Evolutionary conservation across 1,140 invertebrate genomes (phyloP).

Genomic region (Oreohelix idahoensis): DNA sequence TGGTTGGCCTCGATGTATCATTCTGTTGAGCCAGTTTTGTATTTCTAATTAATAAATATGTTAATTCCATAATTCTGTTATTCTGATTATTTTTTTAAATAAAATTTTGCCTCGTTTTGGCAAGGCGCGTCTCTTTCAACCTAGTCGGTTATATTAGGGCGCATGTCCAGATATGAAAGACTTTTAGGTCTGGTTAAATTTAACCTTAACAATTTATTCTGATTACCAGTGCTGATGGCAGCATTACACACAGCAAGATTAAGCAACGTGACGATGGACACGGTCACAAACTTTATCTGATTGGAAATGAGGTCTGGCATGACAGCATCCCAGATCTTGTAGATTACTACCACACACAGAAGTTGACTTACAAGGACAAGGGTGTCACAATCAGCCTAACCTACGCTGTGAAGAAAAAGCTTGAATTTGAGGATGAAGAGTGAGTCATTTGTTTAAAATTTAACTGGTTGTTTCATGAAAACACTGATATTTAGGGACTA

Average conservation of each 20-base stretch:
- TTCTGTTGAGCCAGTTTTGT: too few relatives aligned
- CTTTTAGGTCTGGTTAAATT: too few relatives aligned
- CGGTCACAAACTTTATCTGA: conserved; percentile 18
- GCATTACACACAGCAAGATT: conserved; percentile 29
- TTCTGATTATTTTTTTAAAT: too few relatives aligned
- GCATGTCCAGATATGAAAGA: too few relatives aligned
- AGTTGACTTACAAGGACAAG: conserved; percentile 37
- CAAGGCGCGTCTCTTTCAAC: too few relatives aligned
- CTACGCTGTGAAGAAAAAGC: conserved; percentile 37
- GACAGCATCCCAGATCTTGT: conserved; percentile 38
- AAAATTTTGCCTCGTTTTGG: too few relatives aligned
- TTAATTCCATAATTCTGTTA: too few relatives aligned
- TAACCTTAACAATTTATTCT: too few relatives aligned
- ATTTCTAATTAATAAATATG: too few relatives aligned
- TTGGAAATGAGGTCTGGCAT: conserved; percentile 45
- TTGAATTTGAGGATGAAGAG: conserved; percentile 27
- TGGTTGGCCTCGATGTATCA: too few relatives aligned
- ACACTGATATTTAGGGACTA: too few relatives aligned
- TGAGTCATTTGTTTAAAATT: not conserved
- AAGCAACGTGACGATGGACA: not conserved
- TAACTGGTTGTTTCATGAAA: not conserved
- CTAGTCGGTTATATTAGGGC: too few relatives aligned
- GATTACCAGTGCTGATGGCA: conserved; percentile 6
- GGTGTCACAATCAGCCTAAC: conserved; percentile 27
- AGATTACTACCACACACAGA: conserved; percentile 40